Evolutionary conservation across 1,140 invertebrate genomes (phyloP).

Genomic region (Zaprionus lachaisei): DNA sequence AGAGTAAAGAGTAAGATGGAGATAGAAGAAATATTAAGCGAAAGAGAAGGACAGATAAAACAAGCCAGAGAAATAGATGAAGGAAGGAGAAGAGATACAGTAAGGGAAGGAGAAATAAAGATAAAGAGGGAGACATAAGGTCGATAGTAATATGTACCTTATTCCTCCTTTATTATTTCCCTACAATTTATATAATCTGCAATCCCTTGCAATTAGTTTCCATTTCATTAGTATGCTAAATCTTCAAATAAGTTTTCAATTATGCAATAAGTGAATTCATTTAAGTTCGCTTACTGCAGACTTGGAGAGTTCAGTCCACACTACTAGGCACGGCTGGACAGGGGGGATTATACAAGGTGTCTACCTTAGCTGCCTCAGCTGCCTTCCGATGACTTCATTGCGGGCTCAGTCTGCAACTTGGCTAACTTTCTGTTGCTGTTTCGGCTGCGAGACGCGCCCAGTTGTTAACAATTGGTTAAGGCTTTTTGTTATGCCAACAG

Average conservation of each 20-base stretch:
- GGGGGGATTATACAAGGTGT: not conserved
- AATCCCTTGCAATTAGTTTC: no score
- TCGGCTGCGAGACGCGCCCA: constrained; percentile 51
- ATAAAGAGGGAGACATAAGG: no score
- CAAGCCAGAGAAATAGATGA: not conserved
- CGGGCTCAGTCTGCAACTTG: constrained; percentile 39
- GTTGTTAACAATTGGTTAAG: constrained; percentile 71
- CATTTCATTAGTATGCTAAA: not conserved
- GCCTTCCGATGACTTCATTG: constrained; percentile 34
- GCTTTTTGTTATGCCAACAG: constrained; percentile 76
- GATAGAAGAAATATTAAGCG: not conserved
- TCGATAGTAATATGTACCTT: no score
- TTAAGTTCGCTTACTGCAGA: not conserved
- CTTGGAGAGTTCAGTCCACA: not conserved
- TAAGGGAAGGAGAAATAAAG: no score
- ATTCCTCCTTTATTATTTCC: no score
- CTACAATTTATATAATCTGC: no score
- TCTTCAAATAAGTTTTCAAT: not conserved
- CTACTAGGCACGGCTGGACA: not conserved
- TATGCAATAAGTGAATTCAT: not conserved
- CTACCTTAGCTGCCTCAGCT: not conserved
- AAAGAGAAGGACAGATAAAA: not conserved
- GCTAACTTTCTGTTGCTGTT: constrained; percentile 37
- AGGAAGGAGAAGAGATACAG: not conserved
- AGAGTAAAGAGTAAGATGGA: not conserved